Conservation (phyloP, 2,113 vertebrate genomes). For the Strigops habroptila region DNA sequence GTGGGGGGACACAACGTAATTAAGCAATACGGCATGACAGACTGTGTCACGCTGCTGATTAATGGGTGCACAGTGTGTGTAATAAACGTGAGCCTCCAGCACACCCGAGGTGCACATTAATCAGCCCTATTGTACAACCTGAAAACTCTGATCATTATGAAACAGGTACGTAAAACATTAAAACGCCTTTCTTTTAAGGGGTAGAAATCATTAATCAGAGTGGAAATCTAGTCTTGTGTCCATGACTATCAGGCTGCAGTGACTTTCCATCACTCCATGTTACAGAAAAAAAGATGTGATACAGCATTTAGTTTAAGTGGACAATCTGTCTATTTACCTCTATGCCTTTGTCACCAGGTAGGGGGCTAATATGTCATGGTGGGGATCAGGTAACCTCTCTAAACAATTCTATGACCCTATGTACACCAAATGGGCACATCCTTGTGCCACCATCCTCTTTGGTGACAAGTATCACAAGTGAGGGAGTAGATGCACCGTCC, state of each 20-base stretch:
- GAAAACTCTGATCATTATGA: conserved; percentile 9
- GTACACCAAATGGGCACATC: accelerated
- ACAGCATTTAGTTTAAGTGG: not conserved
- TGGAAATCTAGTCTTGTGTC: not conserved
- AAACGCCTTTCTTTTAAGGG: conserved; percentile 9
- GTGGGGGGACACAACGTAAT: conserved; percentile 2
- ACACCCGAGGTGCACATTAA: conserved; percentile 11
- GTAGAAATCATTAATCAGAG: conserved; percentile 1
- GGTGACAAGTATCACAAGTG: not conserved
- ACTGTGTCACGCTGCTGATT: not conserved
- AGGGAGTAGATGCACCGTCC: not conserved
- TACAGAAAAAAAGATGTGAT: not conserved
- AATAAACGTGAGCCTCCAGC: conserved; percentile 18
- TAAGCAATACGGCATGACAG: not conserved
- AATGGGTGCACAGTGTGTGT: not conserved
- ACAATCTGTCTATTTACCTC: not conserved
- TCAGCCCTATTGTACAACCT: not conserved
- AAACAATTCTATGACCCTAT: not conserved
- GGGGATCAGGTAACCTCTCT: not conserved
- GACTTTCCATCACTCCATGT: not conserved
- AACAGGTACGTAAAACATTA: conserved; percentile 33
- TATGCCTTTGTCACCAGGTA: not conserved
- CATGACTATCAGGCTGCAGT: not conserved
- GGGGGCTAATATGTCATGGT: accelerated
- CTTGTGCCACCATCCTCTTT: not conserved